Evolutionary conservation across 2,888 invertebrate genomes (phyloP), one percentile per base, ranked within the genome.

Genomic region (Danaus chrysippus): DNA sequence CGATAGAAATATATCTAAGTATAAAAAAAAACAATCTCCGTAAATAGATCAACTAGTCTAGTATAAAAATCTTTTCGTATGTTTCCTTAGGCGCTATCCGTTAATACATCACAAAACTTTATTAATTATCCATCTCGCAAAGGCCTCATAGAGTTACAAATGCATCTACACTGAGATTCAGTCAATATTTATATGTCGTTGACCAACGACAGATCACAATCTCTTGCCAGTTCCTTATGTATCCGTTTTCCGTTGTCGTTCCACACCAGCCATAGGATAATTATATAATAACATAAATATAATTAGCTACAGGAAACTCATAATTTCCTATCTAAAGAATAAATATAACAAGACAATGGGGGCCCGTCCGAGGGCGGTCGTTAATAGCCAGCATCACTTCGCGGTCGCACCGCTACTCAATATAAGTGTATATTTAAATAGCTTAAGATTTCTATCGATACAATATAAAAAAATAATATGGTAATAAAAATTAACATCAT

Each of bases 151-250:
- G 90, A 91, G 87, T 90, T 87, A 89, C 86, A 90, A 91, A 91
- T 91, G 91, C 91, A 91, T 91, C 91, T 91, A 91, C 88, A 88
- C 84, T 91, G 91, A 91, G 91, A 91, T 91, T 91, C 91, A 91
- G 91, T 91, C 91, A 89, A 86, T 91, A 88, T 91, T 91, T 91
- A 90, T 91, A 89, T 86, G 91, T 91, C 91, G 91, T 86, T 90
- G 91, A 91, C 91, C 83, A 83, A 88, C 91, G 91, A 91, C 91
- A 84, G 87, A 91, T 91, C 91, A 91, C 91, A 91, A 88, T 90
- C 91, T 89, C 88, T 87, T 83, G 86, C 88, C 89, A 89, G 86
- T 89, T 34, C 84, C 87, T 83, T 84, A 77, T 78, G 68, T 78
- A 82, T 86, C 83, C 82, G 81, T 74, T 34, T 80, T 82, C 84